phyloP scores from a whole-genome alignment of 2,797 vertebrate species.

The Poeciliopsis paucimaculata region DNA sequence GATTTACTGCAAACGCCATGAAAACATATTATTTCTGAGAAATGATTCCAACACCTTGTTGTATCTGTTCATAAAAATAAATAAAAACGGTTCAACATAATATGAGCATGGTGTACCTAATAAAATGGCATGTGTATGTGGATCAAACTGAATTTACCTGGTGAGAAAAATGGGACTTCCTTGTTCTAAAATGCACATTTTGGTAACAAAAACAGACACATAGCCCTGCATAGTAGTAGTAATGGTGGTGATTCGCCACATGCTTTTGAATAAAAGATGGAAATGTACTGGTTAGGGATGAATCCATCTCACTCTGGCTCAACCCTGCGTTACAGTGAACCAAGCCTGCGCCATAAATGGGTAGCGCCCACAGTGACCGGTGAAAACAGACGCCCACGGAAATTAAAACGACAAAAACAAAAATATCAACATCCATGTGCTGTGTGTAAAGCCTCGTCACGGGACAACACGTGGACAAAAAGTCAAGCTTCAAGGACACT shows the following conservation, averaged over 20 bases:
- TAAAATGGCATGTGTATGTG: background rate
- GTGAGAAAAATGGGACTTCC: conserved; percentile 8
- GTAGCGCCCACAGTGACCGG: conserved; percentile 62
- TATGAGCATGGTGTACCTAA: background rate
- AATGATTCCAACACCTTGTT: background rate
- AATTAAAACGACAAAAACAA: conserved; percentile 15
- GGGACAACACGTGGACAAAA: conserved; percentile 50
- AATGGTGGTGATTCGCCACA: background rate
- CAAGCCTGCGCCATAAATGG: conserved; percentile 62
- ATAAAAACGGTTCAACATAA: background rate
- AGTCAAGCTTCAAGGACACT: conserved; percentile 75
- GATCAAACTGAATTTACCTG: background rate
- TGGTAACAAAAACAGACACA: background rate
- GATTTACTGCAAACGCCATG: background rate
- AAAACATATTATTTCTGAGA: background rate
- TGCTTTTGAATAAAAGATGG: background rate
- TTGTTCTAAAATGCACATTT: conserved; percentile 72
- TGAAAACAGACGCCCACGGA: conserved; percentile 31
- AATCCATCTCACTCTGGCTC: background rate
- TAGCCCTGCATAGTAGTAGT: background rate
- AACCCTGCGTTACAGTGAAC: conserved; percentile 23
- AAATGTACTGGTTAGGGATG: background rate
- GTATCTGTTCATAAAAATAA: background rate
- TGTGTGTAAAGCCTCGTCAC: conserved; percentile 16
- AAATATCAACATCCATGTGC: conserved; percentile 32